Conservation (phyloP, 2,888 invertebrate species). For the Thyatira batis region DNA sequence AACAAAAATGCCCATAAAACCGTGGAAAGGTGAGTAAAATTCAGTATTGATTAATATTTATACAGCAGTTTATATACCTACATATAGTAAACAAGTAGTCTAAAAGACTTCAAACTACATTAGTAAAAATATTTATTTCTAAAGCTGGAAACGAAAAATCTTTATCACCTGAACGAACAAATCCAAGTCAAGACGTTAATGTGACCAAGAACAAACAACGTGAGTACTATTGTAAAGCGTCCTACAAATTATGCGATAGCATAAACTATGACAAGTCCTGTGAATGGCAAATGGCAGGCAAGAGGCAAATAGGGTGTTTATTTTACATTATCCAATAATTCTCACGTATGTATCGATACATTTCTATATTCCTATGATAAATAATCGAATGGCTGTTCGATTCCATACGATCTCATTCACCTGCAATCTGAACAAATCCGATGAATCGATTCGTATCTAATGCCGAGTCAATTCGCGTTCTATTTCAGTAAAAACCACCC, state of each 20-base stretch:
- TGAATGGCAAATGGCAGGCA: neutral
- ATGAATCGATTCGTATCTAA: neutral
- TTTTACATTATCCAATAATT: too few relatives aligned
- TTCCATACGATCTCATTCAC: neutral
- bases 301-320: neutral
- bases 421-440: too few relatives aligned
- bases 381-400: too few relatives aligned
- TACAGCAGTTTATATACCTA: too few relatives aligned
- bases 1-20: constrained; percentile 20
- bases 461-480: constrained; percentile 20
- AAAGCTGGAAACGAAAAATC: constrained; percentile 40
- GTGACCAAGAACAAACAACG: constrained; percentile 41
- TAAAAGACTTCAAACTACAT: neutral
- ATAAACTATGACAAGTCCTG: neutral
- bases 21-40: constrained; percentile 29
- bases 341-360: too few relatives aligned
- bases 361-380: too few relatives aligned
- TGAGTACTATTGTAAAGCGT: constrained; percentile 55
- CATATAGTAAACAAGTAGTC: too few relatives aligned
- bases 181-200: constrained; percentile 12
- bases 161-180: constrained; percentile 17
- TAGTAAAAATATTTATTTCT: constrained; percentile 20
- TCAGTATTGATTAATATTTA: too few relatives aligned
- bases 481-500: constrained; percentile 49
- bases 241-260: neutral